Conservation (phyloP, 2,888 invertebrate species). For the Cacoxenus indagator region DNA sequence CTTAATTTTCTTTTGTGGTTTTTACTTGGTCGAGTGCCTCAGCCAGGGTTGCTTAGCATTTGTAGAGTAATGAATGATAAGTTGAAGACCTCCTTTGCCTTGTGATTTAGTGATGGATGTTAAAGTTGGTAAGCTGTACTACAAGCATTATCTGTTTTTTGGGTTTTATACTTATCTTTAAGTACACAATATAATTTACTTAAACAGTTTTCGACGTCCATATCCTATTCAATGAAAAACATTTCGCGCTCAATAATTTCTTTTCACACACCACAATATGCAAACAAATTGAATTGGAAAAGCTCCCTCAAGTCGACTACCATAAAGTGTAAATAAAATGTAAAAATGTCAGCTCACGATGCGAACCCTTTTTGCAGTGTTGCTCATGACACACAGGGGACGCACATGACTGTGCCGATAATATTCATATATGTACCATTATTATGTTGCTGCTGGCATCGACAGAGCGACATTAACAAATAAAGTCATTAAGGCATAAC, state of each 20-base stretch:
- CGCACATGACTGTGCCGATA: background rate
- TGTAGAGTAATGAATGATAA: background rate
- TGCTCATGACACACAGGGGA: background rate
- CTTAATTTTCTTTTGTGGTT: background rate
- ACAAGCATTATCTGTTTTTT: too few species aligned
- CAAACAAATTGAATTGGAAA: background rate
- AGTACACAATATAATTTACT: too few species aligned
- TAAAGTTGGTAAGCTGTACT: background rate
- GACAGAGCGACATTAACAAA: background rate
- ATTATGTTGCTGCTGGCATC: background rate
- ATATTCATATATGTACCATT: background rate
- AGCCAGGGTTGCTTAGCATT: background rate
- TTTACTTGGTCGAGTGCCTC: background rate
- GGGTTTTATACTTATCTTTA: too few species aligned
- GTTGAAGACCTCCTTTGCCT: too few species aligned
- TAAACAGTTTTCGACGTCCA: too few species aligned
- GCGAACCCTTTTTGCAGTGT: conserved; percentile 1
- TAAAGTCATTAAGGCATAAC: conserved; percentile 3
- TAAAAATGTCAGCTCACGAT: background rate
- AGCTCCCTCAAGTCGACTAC: too few species aligned
- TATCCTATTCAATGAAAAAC: too few species aligned
- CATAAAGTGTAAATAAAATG: background rate
- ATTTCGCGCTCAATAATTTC: background rate
- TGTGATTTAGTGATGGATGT: too few species aligned
- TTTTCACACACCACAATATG: background rate